Base-by-base conservation (phyloP, 2,888 invertebrate species). In the Synergus laeviventris region DNA sequence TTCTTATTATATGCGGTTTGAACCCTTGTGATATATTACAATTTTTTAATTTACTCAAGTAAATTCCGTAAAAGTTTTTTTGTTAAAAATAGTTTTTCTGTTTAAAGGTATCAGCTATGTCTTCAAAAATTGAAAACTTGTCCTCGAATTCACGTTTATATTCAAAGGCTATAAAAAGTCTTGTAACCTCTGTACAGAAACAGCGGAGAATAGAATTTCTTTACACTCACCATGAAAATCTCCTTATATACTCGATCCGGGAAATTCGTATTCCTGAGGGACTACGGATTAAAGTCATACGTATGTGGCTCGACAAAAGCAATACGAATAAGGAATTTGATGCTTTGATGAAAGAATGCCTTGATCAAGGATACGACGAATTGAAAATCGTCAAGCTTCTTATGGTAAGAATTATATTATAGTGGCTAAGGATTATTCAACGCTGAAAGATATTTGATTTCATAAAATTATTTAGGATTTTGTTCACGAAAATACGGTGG, bases 1-100 rank as follows among this genome's bases (percentile, higher is more conserved):
- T 87, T 85, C 84, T 82, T 87, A 24, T 76, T 84, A 24, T 86
- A 85, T 73, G 81, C 86, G 11, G 84, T 85, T 18, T 80, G 79
- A 79, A 24, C 5, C 21, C 7, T 31, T 7, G 7, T 31, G 7
- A 31, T 31, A 31, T 31, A 31, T 5, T 31, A 31, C 5, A 75
- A 31, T 21, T 18, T 31, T 24, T 38, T 49, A 49, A 49, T 54
- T 9, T 9, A 54, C 16, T 54, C 18, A 54, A 54, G 18, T 54
- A 9, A 2, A 24, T 24, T 49, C 24, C 3, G 31, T 24, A 31
- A 0, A 39, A 1, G 12, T 39, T 60, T 39, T 60, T 8, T 38
- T 36, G 9, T n/a, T n/a, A n/a, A 18, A 18, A 39, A 36, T 9
- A 16, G 0, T 31, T 16, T 11, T 62, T 16, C 12, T 60, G 12